Evolutionary conservation across 2,888 invertebrate genomes (phyloP).

Genomic region (Agrilus mali): DNA sequence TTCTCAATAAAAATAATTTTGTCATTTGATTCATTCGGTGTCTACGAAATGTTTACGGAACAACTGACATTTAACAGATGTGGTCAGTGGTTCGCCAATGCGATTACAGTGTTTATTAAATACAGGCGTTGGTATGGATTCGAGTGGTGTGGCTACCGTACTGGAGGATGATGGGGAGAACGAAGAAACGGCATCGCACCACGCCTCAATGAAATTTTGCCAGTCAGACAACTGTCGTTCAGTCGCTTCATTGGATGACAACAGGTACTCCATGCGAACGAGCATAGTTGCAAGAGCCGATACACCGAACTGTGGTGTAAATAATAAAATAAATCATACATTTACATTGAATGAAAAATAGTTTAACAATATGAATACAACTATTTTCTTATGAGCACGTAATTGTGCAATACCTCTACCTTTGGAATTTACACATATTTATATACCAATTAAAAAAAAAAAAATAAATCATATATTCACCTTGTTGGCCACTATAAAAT

Average conservation of each 20-base stretch:
- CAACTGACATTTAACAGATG: constrained; percentile 5
- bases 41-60: constrained; percentile 26
- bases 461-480: constrained; percentile 23
- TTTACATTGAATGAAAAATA: too few species aligned
- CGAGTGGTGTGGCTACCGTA: constrained; percentile 25
- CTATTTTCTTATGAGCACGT: too few species aligned
- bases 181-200: constrained; percentile 33
- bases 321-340: background rate
- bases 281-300: constrained; percentile 41
- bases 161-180: constrained; percentile 13
- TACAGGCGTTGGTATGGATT: constrained; percentile 25
- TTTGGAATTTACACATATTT: too few species aligned
- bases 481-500: constrained; percentile 39
- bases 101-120: constrained; percentile 27
- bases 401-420: too few species aligned
- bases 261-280: constrained; percentile 37
- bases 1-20: constrained; percentile 1
- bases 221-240: constrained; percentile 32
- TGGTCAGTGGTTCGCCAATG: constrained; percentile 13
- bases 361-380: too few species aligned
- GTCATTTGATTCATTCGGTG: constrained; percentile 8
- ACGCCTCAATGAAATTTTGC: constrained; percentile 41
- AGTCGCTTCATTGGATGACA: constrained; percentile 25
- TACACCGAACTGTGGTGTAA: constrained; percentile 38
- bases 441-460: background rate